Percentiles rank a stretch among this genome's conserved stretches.
Conservation (phyloP, 2,888 invertebrate genomes). For the Geotrupes spiniger region DNA sequence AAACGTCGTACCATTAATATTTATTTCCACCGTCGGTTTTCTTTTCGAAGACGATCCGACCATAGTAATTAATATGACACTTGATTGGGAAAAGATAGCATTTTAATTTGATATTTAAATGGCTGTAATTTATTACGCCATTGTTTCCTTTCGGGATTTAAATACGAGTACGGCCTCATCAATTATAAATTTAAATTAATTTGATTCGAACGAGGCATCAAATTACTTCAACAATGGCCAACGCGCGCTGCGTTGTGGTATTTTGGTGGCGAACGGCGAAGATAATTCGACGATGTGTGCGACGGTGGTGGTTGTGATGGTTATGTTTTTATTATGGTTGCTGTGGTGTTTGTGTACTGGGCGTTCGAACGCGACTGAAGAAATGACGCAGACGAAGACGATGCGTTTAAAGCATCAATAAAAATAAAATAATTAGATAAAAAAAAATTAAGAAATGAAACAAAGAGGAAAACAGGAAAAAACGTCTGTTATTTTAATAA, state of each 20-base stretch:
- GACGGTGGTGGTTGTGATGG: too few relatives aligned
- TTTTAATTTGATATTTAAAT: slow-evolving; percentile 13
- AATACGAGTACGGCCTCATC: neutral
- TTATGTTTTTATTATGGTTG: too few relatives aligned
- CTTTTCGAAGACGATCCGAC: slow-evolving; percentile 1
- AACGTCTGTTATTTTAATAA: too few relatives aligned
- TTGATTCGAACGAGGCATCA: slow-evolving; percentile 11
- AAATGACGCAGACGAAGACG: too few relatives aligned
- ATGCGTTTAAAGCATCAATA: too few relatives aligned
- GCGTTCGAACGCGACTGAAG: too few relatives aligned
- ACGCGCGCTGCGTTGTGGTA: neutral
- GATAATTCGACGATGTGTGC: too few relatives aligned
- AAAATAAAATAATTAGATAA: too few relatives aligned
- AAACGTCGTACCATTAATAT: neutral
- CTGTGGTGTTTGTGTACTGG: too few relatives aligned
- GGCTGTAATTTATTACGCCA: slow-evolving; percentile 14
- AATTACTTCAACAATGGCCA: slow-evolving; percentile 5
- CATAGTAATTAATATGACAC: slow-evolving; percentile 7
- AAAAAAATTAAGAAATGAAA: too few relatives aligned
- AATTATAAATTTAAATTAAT: slow-evolving; percentile 20
- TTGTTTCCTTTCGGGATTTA: slow-evolving; percentile 9
- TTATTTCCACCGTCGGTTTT: neutral
- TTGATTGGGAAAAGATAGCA: slow-evolving; percentile 9
- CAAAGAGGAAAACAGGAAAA: too few relatives aligned
- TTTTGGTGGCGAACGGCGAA: too few relatives aligned